These are phyloP conservation scores for Chloromyia formosa DNA, from an alignment of 2,888 invertebrate genomes.

Conservation along the genomic window DNA sequence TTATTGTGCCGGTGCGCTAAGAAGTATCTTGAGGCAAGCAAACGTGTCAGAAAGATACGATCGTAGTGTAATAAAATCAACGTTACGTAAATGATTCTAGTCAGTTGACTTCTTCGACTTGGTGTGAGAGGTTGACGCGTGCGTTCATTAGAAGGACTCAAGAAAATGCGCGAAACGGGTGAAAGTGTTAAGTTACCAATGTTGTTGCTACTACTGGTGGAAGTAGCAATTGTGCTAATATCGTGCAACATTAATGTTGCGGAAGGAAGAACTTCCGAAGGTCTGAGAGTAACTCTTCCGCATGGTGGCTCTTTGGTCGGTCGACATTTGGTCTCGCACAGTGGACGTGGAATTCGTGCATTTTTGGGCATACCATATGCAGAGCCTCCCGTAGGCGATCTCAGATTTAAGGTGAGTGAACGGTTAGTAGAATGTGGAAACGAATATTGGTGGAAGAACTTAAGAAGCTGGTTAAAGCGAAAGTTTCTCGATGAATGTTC, in stretches of 20 bases:
- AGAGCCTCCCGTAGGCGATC: constrained; percentile 68
- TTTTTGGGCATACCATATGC: constrained; percentile 75
- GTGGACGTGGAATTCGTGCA: constrained; percentile 68
- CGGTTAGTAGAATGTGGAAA: no score
- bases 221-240: constrained; percentile 5
- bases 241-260: background rate
- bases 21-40: background rate
- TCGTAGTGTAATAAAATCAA: constrained; percentile 1
- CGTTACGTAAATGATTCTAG: constrained; percentile 8
- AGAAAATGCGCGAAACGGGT: background rate
- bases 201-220: background rate
- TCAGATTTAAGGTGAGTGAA: constrained; percentile 70
- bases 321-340: constrained; percentile 67
- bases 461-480: no score
- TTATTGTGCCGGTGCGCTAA: no score
- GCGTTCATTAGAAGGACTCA: background rate
- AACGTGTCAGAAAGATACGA: background rate
- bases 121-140: background rate
- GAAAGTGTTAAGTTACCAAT: constrained; percentile 17
- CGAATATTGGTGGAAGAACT: no score
- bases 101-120: constrained; percentile 11
- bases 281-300: constrained; percentile 58
- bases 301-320: constrained; percentile 68
- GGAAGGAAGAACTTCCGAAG: constrained; percentile 57
- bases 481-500: no score